Evolutionary conservation across 2,888 invertebrate species (phyloP), one percentile per base, ranked within the genome.

Genomic region (Papilio elwesi): DNA sequence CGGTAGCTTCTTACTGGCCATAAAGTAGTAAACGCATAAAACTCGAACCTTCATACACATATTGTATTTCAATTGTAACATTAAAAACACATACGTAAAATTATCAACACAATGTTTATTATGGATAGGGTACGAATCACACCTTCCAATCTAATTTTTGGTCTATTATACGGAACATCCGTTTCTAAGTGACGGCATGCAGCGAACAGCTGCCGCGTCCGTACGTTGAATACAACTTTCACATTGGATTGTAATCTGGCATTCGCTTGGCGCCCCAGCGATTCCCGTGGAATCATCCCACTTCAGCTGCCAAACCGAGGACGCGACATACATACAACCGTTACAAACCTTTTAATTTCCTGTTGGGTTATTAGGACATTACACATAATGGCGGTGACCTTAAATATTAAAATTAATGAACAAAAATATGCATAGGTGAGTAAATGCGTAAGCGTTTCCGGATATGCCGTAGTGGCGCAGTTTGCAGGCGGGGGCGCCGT

Each of bases 211-310:
- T 15, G 52, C 59, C 43, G 59, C 43, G 15, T 62, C n/a, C 43
- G 10, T 4, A 62, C 6, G 43, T 62, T 38, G 13, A n/a, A 59
- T 59, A 43, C 7, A 43, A 62, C 43, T 43, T 62, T 62, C 43
- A 62, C 59, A 62, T 43, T 26, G 6, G 59, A 59, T 62, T 62
- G 59, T 15, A 1, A 62, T 62, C 59, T 62, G 43, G 59, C n/a
- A n/a, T 43, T 9, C 9, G 59, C 12, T n/a, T 59, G 38, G n/a
- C 38, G 57, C n/a, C 10, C 57, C 38, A 38, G 36, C 59, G 59
- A 43, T 59, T 59, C 59, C 59, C 43, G 43, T 38, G n/a, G n/a
- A 38, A 38, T 59, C 43, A 43, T 43, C 9, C 43, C 59, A 10
- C 43, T 59, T 13, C 43, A 57, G 38, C 55, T 16, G 55, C 57